Evolutionary conservation across 2,113 vertebrate genomes (phyloP).

Genomic region (Centropristis striata): DNA sequence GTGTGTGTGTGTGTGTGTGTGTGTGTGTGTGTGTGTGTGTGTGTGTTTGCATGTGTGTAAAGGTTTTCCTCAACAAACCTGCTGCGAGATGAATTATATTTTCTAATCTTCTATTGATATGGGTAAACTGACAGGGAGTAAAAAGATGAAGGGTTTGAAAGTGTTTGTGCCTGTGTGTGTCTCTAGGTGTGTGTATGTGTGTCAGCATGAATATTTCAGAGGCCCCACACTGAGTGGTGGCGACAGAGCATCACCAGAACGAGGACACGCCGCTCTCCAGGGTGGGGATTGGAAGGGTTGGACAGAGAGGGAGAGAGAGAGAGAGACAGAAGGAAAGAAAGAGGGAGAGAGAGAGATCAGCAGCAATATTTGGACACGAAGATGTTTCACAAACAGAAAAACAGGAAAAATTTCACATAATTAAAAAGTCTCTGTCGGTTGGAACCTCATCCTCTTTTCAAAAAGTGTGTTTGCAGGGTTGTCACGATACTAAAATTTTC

Average conservation of each 20-base stretch:
- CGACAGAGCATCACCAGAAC: constrained; percentile 65
- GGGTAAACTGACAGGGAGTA: constrained; percentile 42
- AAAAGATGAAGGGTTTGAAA: constrained; percentile 42
- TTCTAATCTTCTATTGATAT: constrained; percentile 60
- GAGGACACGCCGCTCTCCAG: constrained; percentile 63
- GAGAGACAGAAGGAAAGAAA: constrained; percentile 4
- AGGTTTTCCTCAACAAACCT: constrained; percentile 32
- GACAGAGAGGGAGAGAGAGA: neutral
- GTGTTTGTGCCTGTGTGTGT: constrained; percentile 44
- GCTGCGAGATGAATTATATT: constrained; percentile 60
- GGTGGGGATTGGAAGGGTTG: constrained; percentile 30
- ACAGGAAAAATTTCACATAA: neutral
- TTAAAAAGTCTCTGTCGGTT: neutral
- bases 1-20: neutral
- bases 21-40: neutral
- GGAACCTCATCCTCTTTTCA: neutral
- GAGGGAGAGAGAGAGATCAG: neutral
- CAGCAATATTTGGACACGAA: neutral
- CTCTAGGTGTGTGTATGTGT: constrained; percentile 48
- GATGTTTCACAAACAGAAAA: neutral
- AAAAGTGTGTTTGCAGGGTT: neutral
- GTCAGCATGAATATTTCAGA: constrained; percentile 74
- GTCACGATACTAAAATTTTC: too few relatives aligned
- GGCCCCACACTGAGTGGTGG: constrained; percentile 56
- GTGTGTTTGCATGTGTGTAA: neutral